Evolutionary conservation across 2,888 invertebrate species (phyloP).

Genomic region (Calephelis perditalis): DNA sequence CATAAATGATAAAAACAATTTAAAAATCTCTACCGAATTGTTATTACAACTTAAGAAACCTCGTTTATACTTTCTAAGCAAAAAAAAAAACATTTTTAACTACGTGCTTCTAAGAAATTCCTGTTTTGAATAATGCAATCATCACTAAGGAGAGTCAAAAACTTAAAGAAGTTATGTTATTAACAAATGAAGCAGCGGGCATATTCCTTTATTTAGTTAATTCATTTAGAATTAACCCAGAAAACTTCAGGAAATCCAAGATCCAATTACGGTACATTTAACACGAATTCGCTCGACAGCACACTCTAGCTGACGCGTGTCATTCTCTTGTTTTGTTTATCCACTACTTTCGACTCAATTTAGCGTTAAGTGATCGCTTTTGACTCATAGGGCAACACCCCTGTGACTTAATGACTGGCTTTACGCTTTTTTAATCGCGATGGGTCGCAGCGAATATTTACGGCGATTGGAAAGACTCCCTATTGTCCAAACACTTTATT

Average conservation of each 20-base stretch:
- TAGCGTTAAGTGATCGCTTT: conserved; percentile 62
- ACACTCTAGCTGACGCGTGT: conserved; percentile 53
- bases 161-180: too few species aligned
- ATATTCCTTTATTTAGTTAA: too few species aligned
- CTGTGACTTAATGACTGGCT: conserved; percentile 43
- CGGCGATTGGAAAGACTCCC: conserved; percentile 49
- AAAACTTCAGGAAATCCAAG: conserved; percentile 50
- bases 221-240: conserved; percentile 22
- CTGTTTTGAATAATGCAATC: too few species aligned
- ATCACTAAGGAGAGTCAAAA: too few species aligned
- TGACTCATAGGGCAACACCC: conserved; percentile 48
- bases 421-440: conserved; percentile 56
- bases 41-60: too few species aligned
- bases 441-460: conserved; percentile 56
- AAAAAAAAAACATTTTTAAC: too few species aligned
- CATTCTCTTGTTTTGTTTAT: conserved; percentile 61
- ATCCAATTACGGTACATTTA: conserved; percentile 71
- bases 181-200: too few species aligned
- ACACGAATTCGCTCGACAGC: conserved; percentile 44
- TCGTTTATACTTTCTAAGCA: too few species aligned
- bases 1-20: too few species aligned
- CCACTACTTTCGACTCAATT: conserved; percentile 61
- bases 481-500: conserved; percentile 39
- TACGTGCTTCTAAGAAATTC: too few species aligned
- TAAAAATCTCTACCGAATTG: too few species aligned